Percentiles rank a stretch among this genome's conserved stretches.
Conservation (phyloP, 2,113 vertebrate genomes). For the Prinia subflava region DNA sequence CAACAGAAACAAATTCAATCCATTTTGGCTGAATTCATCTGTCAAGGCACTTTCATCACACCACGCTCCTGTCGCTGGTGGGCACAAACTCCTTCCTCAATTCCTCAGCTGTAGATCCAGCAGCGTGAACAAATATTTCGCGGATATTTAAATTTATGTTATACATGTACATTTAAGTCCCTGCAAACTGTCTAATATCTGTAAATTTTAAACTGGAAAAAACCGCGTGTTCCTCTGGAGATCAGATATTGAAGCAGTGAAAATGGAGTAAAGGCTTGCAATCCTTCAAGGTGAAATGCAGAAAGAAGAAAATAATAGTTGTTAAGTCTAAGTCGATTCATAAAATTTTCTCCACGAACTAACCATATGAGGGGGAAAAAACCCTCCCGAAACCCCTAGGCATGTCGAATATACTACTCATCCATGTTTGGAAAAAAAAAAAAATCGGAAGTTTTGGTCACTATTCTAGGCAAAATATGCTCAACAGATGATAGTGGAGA, state of each 20-base stretch:
- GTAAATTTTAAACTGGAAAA: background rate
- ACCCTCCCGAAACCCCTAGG: background rate
- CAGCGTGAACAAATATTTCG: background rate
- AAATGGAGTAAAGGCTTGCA: background rate
- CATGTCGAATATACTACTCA: background rate
- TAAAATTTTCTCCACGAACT: background rate
- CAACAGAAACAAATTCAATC: background rate
- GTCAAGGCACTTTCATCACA: background rate
- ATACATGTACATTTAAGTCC: background rate
- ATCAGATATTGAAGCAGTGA: background rate
- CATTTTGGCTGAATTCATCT: background rate
- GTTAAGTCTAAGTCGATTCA: background rate
- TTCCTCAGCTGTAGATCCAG: background rate
- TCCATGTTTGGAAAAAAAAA: background rate
- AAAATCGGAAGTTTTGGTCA: conserved; percentile 63
- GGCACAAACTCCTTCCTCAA: background rate
- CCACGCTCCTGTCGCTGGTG: background rate
- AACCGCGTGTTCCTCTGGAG: background rate
- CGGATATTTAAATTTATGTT: background rate
- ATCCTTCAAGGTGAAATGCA: background rate
- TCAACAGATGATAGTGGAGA: conserved; percentile 81
- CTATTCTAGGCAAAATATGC: conserved; percentile 73
- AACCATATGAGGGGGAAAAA: background rate
- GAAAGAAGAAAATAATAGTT: background rate
- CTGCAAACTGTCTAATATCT: background rate